These are phyloP conservation scores for Polypterus bichir DNA, from an alignment of 2,113 vertebrate species.

Conservation along the genomic window DNA sequence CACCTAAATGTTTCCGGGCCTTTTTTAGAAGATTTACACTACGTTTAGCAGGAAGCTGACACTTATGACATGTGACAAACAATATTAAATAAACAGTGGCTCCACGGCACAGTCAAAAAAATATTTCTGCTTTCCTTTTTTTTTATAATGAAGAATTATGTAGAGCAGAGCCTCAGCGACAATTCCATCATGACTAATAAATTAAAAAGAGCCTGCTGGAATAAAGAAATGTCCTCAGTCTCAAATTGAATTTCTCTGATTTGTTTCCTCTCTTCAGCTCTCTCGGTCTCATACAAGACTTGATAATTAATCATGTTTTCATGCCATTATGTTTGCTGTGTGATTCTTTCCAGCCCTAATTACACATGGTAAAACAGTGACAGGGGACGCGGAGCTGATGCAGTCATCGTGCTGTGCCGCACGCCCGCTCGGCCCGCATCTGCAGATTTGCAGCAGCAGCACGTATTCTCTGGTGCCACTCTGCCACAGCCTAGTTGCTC, in stretches of 20 bases:
- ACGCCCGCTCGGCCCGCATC: too few relatives aligned
- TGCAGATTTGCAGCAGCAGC: too few relatives aligned
- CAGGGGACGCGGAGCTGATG: background rate
- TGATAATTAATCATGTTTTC: constrained; percentile 28
- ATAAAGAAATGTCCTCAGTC: constrained; percentile 12
- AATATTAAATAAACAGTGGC: too few relatives aligned
- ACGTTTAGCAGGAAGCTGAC: too few relatives aligned
- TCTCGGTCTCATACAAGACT: constrained; percentile 18
- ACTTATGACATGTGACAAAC: too few relatives aligned
- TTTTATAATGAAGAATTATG: constrained; percentile 9
- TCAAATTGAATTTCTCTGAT: constrained; percentile 29
- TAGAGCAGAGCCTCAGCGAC: constrained; percentile 2
- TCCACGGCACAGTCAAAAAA: too few relatives aligned
- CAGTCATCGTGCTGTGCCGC: constrained; percentile 8
- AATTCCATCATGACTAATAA: constrained; percentile 11
- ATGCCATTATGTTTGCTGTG: constrained; percentile 15
- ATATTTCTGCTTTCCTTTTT: background rate
- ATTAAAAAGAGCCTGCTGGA: constrained; percentile 7
- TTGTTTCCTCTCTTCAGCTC: constrained; percentile 19
- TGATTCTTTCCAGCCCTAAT: constrained; percentile 16
- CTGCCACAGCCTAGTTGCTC: too few relatives aligned
- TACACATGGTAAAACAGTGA: constrained; percentile 12
- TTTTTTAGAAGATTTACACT: too few relatives aligned
- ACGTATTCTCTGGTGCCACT: too few relatives aligned
- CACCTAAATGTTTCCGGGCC: too few relatives aligned